Evolutionary conservation across 2,797 vertebrate species (phyloP).

Genomic region (Sparus aurata): DNA sequence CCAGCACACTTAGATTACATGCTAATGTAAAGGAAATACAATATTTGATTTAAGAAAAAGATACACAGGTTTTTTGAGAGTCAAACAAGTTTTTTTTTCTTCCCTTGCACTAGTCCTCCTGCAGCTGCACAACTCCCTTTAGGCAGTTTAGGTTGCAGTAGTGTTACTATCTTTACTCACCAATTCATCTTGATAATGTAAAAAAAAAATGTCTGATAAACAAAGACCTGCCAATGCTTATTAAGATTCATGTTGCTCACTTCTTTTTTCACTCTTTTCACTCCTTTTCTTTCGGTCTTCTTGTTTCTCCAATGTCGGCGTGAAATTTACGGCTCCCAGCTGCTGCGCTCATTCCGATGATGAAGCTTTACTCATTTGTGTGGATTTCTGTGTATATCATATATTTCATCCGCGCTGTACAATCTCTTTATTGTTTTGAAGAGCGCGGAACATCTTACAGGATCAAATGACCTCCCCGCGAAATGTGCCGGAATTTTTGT

Average conservation of each 20-base stretch:
- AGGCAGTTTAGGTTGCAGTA: slow-evolving; percentile 48
- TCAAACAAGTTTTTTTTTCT: slow-evolving; percentile 18
- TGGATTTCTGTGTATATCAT: slow-evolving; percentile 40
- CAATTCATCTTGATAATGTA: slow-evolving; percentile 70
- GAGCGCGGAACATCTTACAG: slow-evolving; percentile 32
- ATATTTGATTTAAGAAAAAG: slow-evolving; percentile 37
- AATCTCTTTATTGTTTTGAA: slow-evolving; percentile 25
- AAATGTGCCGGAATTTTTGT: slow-evolving; percentile 35
- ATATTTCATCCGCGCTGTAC: slow-evolving; percentile 16
- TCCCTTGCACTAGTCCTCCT: slow-evolving; percentile 32
- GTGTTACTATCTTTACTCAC: slow-evolving; percentile 64
- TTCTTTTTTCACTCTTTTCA: slow-evolving; percentile 48
- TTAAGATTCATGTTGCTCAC: slow-evolving; percentile 68
- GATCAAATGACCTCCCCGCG: slow-evolving; percentile 36
- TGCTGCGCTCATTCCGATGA: slow-evolving; percentile 61
- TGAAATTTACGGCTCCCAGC: slow-evolving; percentile 74
- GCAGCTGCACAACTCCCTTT: slow-evolving; percentile 52
- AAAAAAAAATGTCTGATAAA: slow-evolving; percentile 63
- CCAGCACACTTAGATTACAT: slow-evolving; percentile 22
- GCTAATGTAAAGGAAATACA: slow-evolving; percentile 37
- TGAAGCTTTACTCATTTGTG: slow-evolving; percentile 55
- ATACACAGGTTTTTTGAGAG: slow-evolving; percentile 21
- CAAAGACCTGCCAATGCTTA: slow-evolving; percentile 59
- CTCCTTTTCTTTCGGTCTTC: slow-evolving; percentile 39
- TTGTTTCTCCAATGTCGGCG: slow-evolving; percentile 47